phyloP scores from a whole-genome alignment of 2,113 vertebrate species.

The Sterrhoptilus dennistouni region DNA sequence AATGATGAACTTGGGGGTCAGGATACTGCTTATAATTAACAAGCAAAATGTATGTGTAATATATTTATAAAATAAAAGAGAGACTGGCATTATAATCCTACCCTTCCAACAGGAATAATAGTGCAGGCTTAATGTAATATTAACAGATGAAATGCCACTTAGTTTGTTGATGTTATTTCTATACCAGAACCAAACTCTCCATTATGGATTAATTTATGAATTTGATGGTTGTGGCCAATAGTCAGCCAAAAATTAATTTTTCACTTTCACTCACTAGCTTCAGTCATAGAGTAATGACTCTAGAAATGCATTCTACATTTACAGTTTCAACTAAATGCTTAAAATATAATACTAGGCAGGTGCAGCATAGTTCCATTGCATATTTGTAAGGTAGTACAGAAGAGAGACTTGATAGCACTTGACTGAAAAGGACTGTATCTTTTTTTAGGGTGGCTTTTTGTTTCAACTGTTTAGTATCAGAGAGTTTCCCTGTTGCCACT shows the following conservation, averaged over 20 bases:
- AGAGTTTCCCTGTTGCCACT: neutral
- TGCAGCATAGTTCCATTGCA: neutral
- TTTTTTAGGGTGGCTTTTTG: neutral
- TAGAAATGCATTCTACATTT: neutral
- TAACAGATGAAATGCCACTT: neutral
- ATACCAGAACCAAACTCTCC: neutral
- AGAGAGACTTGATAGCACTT: neutral
- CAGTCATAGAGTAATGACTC: neutral
- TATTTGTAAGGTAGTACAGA: neutral
- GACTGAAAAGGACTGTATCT: neutral
- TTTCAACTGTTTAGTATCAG: neutral
- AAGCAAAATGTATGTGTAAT: neutral
- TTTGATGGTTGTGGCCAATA: neutral
- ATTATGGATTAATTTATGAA: neutral
- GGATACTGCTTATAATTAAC: neutral
- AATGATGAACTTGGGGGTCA: neutral
- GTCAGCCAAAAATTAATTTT: slow-evolving; percentile 11
- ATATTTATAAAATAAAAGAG: neutral
- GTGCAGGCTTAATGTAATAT: neutral
- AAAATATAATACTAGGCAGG: neutral
- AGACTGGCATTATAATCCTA: neutral
- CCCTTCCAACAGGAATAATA: neutral
- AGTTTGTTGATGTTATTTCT: neutral
- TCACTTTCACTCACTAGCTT: neutral
- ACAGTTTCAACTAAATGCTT: neutral